Evolutionary conservation across 2,113 vertebrate genomes (phyloP), one percentile per base, ranked within the genome.

Genomic region (Bufo gargarizans): DNA sequence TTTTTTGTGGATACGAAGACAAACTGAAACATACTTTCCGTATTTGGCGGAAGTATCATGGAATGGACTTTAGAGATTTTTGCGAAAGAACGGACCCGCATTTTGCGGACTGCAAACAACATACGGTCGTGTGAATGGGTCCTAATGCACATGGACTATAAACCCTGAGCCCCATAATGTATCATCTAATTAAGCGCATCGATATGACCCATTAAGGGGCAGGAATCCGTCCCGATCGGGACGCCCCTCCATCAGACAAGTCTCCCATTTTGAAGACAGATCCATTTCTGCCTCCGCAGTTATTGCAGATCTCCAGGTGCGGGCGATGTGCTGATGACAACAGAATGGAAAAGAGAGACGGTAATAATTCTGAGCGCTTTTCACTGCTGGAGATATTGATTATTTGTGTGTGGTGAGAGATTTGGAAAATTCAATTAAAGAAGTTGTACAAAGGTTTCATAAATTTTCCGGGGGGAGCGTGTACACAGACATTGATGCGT

Each of bases 401-500:
- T 99, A 99, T 99, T 99, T 99, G 97, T 98, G 98, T 99, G 97
- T 96, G 97, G 96, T 97, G 96, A 97, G 98, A 99, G 98, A 99
- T 99, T 99, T 99, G 97, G 98, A 99, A 99, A 99, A 99, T 99
- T 99, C 98, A 99, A 99, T 99, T 99, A 99, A 99, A 98, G 96
- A 96, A 98, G 96, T 99, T 99, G 98, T 97, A 97, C 97, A 99
- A 99, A 99, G 97, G 97, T 99, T 99, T 97, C 98, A 99, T 99
- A 99, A 99, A 99, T 99, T 97, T 94, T 94, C 96, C 94, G 90
- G 82, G 94, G 94, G 92, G 94, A 92, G 95, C 95, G 91, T 94
- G 94, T 97, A 96, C 96, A 95, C 94, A 98, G 97, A 98, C 97
- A 95, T 95, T 95, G 98, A 96, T 97, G 97, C 92, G 96, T 96